Evolutionary conservation across 2,888 invertebrate species (phyloP).

Genomic region (Drosophila longiperda): DNA sequence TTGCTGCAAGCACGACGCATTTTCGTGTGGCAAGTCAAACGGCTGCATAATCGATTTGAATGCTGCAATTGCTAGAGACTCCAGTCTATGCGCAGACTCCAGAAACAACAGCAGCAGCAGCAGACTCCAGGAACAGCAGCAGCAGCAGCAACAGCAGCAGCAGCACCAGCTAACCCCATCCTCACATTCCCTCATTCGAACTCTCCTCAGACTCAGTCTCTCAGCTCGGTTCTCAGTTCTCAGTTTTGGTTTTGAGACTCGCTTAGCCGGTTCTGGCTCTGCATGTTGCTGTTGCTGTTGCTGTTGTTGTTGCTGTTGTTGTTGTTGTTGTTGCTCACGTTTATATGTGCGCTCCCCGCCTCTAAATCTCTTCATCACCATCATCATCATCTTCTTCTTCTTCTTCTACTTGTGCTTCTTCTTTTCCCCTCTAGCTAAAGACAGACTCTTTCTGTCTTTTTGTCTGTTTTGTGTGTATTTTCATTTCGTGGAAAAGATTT

Average conservation of each 20-base stretch:
- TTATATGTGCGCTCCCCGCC: slow-evolving; percentile 50
- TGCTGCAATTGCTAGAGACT: slow-evolving; percentile 51
- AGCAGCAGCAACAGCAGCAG: neutral
- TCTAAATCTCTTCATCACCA: slow-evolving; percentile 18
- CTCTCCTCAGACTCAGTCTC: slow-evolving; percentile 13
- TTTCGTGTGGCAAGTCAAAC: slow-evolving; percentile 55
- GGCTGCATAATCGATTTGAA: slow-evolving; percentile 76
- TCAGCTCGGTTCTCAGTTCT: slow-evolving; percentile 16
- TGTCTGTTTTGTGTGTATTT: slow-evolving; percentile 63
- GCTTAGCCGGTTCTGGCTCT: slow-evolving; percentile 78
- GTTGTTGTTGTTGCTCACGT: slow-evolving; percentile 61
- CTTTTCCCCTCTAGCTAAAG: slow-evolving; percentile 47
- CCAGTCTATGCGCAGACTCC: slow-evolving; percentile 26
- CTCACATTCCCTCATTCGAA: slow-evolving; percentile 17
- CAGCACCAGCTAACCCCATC: neutral
- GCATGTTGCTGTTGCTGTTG: slow-evolving; percentile 56
- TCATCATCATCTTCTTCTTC: slow-evolving; percentile 16
- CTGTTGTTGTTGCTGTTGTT: slow-evolving; percentile 54
- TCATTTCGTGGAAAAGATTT: slow-evolving; percentile 81
- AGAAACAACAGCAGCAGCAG: neutral
- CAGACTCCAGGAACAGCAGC: slow-evolving; percentile 1
- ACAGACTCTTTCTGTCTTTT: slow-evolving; percentile 15
- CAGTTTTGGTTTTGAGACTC: slow-evolving; percentile 59
- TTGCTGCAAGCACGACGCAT: slow-evolving; percentile 39
- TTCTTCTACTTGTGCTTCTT: slow-evolving; percentile 33